Evolutionary conservation across 2,888 invertebrate species (phyloP), one percentile per base, ranked within the genome.

Genomic region (Subacronicta megacephala): DNA sequence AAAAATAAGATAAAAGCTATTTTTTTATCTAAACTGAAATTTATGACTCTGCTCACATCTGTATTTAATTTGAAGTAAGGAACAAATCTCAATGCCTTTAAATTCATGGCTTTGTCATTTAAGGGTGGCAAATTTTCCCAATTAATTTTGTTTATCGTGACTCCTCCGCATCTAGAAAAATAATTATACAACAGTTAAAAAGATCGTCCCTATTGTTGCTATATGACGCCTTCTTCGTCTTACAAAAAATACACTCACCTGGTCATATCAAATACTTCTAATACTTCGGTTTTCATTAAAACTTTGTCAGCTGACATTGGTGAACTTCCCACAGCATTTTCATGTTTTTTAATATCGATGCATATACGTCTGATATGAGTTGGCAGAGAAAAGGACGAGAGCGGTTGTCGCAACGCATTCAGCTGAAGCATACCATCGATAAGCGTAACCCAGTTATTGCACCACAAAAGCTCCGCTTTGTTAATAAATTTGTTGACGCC

Each of bases 391-490:
- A 97, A 89, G 0, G 95, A 93, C 38, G 96, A 92, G 5, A 95
- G 91, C 16, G 95, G 92, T 46, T 95, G 90, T 29, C 95, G 94
- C 16, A 97, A 77, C 10, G 96, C 94, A 43, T 95, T 94, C 57
- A 97, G 95, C 89, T 98, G 98, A 16, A 98, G 88, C 94, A 98
- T 95, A 0, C 96, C 96, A 84, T 98, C 98, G 75, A 98, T 92
- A 77, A 97, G 96, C 3, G 96, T 95, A 0, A 96, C 95, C 97
- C 98, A 98, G 82, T 97, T 96, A 53, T 95, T 95, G n/a, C 93
- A 90, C 97, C 97, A 98, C 37, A 84, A 79, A 0, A 95, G 62
- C 18, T 72, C 52, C 3, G 89, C 94, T 20, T 78, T 74, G 1
- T 76, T 83, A 7, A 85, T 50, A 1, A 66, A 42, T 6, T 64